Evolutionary conservation across 2,113 vertebrate genomes (phyloP).

Genomic region (Charina bottae): DNA sequence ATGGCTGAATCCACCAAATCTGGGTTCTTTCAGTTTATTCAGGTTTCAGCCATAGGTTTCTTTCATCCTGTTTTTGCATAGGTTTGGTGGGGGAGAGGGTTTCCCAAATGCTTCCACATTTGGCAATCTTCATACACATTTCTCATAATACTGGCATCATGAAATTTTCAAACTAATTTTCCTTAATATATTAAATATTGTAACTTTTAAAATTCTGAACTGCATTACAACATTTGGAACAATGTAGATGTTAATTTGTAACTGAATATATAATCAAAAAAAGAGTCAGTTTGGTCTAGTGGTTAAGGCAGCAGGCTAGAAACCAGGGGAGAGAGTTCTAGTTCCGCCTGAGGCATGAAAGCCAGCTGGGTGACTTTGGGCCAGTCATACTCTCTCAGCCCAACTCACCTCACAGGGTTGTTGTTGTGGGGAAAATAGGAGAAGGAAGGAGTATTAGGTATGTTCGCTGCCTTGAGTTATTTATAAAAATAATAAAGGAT

Average conservation of each 20-base stretch:
- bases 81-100: background rate
- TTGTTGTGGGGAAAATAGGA: too few species aligned
- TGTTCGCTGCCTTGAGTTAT: too few species aligned
- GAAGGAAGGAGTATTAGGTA: too few species aligned
- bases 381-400: too few species aligned
- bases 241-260: background rate
- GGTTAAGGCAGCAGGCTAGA: too few species aligned
- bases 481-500: too few species aligned
- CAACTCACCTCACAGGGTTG: too few species aligned
- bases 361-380: too few species aligned
- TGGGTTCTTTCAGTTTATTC: background rate
- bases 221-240: background rate
- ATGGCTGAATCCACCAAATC: background rate
- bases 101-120: background rate
- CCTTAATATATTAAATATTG: background rate
- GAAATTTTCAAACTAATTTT: background rate
- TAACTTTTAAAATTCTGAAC: background rate
- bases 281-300: too few species aligned
- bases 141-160: background rate
- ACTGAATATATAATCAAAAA: background rate
- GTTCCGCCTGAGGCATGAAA: too few species aligned
- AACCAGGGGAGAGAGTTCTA: too few species aligned
- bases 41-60: background rate
- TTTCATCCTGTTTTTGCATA: background rate
- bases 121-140: background rate